Base-by-base conservation (phyloP, 2,113 vertebrate genomes). In the Sebastes fasciatus region DNA sequence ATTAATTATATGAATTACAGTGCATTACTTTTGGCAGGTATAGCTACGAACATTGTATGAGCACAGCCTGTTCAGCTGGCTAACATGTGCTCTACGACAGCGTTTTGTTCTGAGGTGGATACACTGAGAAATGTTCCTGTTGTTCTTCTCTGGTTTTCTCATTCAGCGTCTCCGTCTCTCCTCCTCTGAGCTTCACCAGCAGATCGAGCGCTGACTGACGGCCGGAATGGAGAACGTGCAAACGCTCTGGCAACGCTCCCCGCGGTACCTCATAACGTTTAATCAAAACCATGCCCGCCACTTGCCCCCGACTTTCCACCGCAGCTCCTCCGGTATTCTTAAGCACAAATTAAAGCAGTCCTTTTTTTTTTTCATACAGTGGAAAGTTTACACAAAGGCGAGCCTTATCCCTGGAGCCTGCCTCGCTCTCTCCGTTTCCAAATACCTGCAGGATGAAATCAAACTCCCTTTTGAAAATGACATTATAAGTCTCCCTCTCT, bases 371-470 rank as follows among this genome's bases (percentile, higher is more conserved):
- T 84, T 14, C 65, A 88, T 82, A 72, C 78, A 61, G 79, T 43
- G 72, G 83, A 93, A 92, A 79, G 86, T 93, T 92, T 90, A 81
- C 77, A 93, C 87, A 89, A 91, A 88, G 76, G 84, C 66, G 67
- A 66, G 73, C 74, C 67, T 88, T 77, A 80, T 86, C 80, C 89
- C 85, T 6, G 40, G 64, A 86, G 88, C 67, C 74, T 71, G 49
- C 74, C 69, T 79, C 69, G 8, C 80, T 71, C 62, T 46, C 23
- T 51, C 58, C 83, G 34, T 73, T 79, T 84, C 77, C 87, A 92
- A 90, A 93, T 93, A 91, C 89, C 91, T 93, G 84, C 80, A 82
- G 86, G 89, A 93, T 89, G 86, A 92, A 93, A 91, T 92, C 92
- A 88, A 93, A 86, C 80, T 54, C 86, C 70, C 73, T 57, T 88